Percentiles rank a stretch among this genome's conserved stretches.
These are phyloP conservation scores for Timema cristinae DNA, from an alignment of 2,888 invertebrate genomes.

Conservation along the genomic window DNA sequence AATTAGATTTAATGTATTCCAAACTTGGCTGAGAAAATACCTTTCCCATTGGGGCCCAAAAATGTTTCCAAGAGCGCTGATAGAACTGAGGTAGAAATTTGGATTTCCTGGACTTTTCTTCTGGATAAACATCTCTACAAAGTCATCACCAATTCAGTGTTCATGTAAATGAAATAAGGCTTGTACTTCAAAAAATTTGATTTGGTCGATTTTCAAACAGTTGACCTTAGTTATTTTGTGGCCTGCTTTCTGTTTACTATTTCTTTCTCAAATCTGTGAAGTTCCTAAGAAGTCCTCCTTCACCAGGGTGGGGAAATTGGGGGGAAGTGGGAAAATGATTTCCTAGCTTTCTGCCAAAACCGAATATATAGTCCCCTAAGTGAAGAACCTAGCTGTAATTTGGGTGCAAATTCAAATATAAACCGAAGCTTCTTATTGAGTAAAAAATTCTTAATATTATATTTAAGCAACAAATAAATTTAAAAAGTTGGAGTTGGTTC, in stretches of 20 bases:
- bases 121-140: too few relatives aligned
- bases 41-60: not conserved
- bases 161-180: not conserved
- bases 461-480: too few relatives aligned
- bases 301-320: not conserved
- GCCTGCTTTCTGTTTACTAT: not conserved
- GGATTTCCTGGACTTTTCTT: not conserved
- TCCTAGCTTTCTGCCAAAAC: not conserved
- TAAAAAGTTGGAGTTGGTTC: too few relatives aligned
- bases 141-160: not conserved
- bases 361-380: not conserved
- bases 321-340: not conserved
- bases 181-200: conserved; percentile 4
- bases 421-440: not conserved
- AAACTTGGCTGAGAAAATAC: not conserved
- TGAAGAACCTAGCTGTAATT: not conserved
- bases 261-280: not conserved
- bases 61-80: not conserved
- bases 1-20: not conserved
- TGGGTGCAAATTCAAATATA: not conserved
- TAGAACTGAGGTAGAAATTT: too few relatives aligned
- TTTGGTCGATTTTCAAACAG: not conserved
- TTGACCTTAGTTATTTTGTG: not conserved
- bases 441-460: not conserved
- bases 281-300: conserved; percentile 9